Conservation (phyloP, 2,888 invertebrate species). For the Archips xylosteana region DNA sequence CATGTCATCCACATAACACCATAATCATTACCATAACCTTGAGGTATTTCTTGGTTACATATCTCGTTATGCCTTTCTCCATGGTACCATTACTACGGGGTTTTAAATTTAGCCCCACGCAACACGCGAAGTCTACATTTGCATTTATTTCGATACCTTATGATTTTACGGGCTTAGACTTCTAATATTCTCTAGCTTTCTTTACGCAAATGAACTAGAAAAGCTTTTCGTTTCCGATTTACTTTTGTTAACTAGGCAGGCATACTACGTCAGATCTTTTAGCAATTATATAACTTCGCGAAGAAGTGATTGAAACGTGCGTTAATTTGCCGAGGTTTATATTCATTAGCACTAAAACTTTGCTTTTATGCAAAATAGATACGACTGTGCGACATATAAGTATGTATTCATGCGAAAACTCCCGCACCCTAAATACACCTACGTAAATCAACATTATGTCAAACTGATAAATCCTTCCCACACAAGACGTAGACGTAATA, state of each 20-base stretch:
- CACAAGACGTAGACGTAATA: too few species aligned
- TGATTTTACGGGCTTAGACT: constrained; percentile 4
- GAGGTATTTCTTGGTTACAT: constrained; percentile 9
- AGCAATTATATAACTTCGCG: too few species aligned
- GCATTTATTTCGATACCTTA: constrained; percentile 26
- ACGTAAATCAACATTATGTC: too few species aligned
- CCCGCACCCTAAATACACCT: too few species aligned
- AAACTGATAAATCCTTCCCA: too few species aligned
- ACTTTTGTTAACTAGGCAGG: neutral
- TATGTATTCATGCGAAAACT: too few species aligned
- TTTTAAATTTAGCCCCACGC: constrained; percentile 19
- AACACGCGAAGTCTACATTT: constrained; percentile 34
- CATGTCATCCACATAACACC: neutral
- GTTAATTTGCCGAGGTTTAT: too few species aligned
- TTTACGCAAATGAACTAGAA: neutral
- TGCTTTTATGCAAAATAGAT: too few species aligned
- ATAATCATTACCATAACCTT: constrained; percentile 17
- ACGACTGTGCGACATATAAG: too few species aligned
- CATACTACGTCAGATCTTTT: neutral
- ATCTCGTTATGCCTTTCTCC: constrained; percentile 18
- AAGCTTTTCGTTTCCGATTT: neutral
- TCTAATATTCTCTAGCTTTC: constrained; percentile 14
- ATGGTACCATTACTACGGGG: constrained; percentile 12
- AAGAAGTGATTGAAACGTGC: too few species aligned
- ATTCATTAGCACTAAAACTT: too few species aligned